Base-by-base conservation (phyloP, 2,113 vertebrate species). In the Sylvilagus bachmani region DNA sequence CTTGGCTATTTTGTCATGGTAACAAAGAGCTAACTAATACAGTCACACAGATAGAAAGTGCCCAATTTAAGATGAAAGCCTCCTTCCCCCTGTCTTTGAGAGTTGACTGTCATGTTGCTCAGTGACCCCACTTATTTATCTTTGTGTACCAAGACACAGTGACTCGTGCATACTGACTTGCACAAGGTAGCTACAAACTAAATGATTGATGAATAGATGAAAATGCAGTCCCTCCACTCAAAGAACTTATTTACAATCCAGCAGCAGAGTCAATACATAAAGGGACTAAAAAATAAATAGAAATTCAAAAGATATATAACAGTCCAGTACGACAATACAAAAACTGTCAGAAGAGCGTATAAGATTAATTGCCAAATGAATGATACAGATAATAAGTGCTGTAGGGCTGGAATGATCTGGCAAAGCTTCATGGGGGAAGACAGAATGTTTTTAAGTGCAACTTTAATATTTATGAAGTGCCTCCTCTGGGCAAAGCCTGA, bases 351-450 rank as follows among this genome's bases (percentile, higher is more conserved):
- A 86, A 74, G 25, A 9, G 61, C 71, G 55, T 89, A 22, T 73
- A 91, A 96, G 95, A 97, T 97, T 95, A 94, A 97, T 96, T 93
- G 79, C 77, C 81, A 93, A 93, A 94, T 96, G 92, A 96, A 90
- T 94, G 96, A 95, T 95, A 84, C 55, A 96, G 90, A 93, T 93
- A 94, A 82, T 89, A 96, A 94, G 81, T 89, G 69, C 49, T 91
- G 3, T 86, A 81, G 90, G 84, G 27, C n/a, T 89, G 58, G 75
- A 73, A 80, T 81, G 91, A 86, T 71, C 62, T 55, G n/a, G 79
- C 38, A 80, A 91, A 87, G 6, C 38, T 73, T 93, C 84, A 58
- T 29, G 55, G 67, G 80, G 38, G 62, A 91, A 75, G 55, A 93
- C 55, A 3, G 58, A 64, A 74, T 88, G 38, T 27, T 69, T 87